Evolutionary conservation across 92 coral and sea anemone species (phyloP), one percentile per base, ranked within the genome.

Genomic region (Umimayanthus chanpuru): DNA sequence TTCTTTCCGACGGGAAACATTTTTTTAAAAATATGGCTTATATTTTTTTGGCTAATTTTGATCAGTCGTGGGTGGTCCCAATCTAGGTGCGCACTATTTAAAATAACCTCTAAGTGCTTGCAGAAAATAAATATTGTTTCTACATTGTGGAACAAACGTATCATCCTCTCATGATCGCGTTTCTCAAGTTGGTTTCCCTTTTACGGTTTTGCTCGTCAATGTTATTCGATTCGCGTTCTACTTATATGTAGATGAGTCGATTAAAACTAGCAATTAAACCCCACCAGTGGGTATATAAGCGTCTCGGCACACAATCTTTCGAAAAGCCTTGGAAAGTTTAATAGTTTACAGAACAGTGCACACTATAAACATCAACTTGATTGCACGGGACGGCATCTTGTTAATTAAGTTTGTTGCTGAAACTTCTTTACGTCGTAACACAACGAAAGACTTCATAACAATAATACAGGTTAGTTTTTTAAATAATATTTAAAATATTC

Each of bases 141-240:
- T 29, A 29, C 38, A 49, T 80, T 55, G 15, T 53, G 56, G 49
- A 80, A 55, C 64, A 56, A 39, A 36, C 14, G 14, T 43, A 71
- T 18, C 80, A 23, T 10, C 49, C 8, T 5, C 26, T 39, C 23
- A 20, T 2, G 41, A 39, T 16, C 47, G 41, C 18, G 58, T 53
- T 53, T 14, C 58, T 3, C 20, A 2, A 7, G 2, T 16, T 73
- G 44, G n/a, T 73, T 32, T 73, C 9, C 77, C 77, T 73, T 73
- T 73, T 73, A 73, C 77, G 77, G 77, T 36, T 73, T 36, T 39
- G 77, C 10, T 23, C n/a, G 43, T n/a, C n/a, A 43, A 76, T 10
- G 77, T 30, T 32, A 21, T 23, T 7, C 21, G 21, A 11, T 36
- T 16, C 47, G 23, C 14, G 68, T 5, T 21, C 25, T 21, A 20